Percentiles rank a stretch among this genome's conserved stretches.
phyloP scores from a whole-genome alignment of 2,888 invertebrate genomes.

The Teleogryllus oceanicus region DNA sequence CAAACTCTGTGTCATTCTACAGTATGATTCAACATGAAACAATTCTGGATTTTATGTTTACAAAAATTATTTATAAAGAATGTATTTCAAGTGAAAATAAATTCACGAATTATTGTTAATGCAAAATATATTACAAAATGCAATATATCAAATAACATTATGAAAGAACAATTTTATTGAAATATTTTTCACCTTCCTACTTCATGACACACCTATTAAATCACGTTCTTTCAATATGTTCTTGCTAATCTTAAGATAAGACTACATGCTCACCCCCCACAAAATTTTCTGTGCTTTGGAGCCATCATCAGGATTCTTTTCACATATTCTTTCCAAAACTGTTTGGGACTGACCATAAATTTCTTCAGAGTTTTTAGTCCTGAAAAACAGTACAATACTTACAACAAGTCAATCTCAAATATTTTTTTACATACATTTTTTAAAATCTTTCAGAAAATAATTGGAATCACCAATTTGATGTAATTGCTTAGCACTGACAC shows the following conservation, averaged over 20 bases:
- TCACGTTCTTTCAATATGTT: no score
- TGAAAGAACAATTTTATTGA: constrained; percentile 20
- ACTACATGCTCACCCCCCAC: constrained; percentile 51
- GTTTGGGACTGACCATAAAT: neutral
- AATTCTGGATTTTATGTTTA: no score
- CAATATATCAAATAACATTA: constrained; percentile 26
- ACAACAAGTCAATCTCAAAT: neutral
- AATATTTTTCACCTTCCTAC: neutral
- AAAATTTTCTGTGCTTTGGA: constrained; percentile 58
- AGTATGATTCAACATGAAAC: no score
- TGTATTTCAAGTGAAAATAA: no score
- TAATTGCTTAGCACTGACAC: no score
- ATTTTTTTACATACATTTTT: constrained; percentile 23
- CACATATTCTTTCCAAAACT: constrained; percentile 36
- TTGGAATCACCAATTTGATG: no score
- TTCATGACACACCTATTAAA: neutral
- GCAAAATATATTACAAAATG: constrained; percentile 24
- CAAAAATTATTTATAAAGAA: no score
- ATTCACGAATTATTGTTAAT: neutral
- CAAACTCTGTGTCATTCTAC: no score
- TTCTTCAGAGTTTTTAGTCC: neutral
- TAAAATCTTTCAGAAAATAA: neutral
- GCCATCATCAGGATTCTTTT: constrained; percentile 48
- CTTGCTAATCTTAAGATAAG: no score
- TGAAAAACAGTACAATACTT: neutral